Evolutionary conservation across 2,797 vertebrate species (phyloP).

Genomic region (Galago senegalensis): DNA sequence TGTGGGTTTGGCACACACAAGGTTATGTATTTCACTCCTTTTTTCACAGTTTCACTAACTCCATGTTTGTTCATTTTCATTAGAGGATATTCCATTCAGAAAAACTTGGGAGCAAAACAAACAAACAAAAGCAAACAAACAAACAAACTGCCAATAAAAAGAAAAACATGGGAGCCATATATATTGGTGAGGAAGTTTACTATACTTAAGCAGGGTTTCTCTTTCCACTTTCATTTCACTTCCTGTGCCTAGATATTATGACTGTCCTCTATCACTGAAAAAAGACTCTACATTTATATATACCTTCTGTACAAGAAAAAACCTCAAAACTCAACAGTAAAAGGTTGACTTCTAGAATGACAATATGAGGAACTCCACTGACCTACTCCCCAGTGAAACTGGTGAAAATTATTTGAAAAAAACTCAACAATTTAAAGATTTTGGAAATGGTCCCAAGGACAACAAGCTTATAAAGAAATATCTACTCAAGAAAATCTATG

Average conservation of each 20-base stretch:
- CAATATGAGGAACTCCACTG: not conserved
- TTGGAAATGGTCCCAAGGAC: not conserved
- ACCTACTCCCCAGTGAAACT: not conserved
- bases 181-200: not conserved
- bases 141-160: no score
- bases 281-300: not conserved
- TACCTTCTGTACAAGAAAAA: not conserved
- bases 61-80: not conserved
- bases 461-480: slow-evolving; percentile 8
- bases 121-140: no score
- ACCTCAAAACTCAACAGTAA: not conserved
- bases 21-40: not conserved
- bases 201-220: not conserved
- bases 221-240: slow-evolving; percentile 19
- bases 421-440: not conserved
- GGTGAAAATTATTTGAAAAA: not conserved
- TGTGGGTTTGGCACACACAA: not conserved
- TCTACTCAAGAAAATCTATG: not conserved
- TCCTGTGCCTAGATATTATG: not conserved
- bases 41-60: slow-evolving; percentile 15
- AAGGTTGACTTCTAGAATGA: slow-evolving; percentile 7
- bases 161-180: not conserved
- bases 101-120: not conserved
- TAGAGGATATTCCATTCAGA: not conserved
- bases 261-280: not conserved